A percentile compares a stretch with the other conserved stretches of the same genome.
Conservation (phyloP, 2,797 vertebrate genomes). For the Dendrocincla tyrannina region DNA sequence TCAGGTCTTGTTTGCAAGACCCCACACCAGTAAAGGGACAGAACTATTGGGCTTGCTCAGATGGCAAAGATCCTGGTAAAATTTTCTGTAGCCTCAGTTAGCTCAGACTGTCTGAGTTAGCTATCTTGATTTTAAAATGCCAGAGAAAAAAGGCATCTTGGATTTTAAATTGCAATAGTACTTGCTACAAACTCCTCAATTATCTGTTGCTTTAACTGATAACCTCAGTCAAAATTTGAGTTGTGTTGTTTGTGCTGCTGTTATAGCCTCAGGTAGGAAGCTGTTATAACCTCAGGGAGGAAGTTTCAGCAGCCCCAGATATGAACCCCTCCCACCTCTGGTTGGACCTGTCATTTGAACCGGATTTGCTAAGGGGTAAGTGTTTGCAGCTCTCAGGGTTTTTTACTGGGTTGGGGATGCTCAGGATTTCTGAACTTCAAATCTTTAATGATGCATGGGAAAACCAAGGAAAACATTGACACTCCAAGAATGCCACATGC, state of each 20-base stretch:
- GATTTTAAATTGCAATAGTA: not conserved
- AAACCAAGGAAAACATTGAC: slow-evolving; percentile 9
- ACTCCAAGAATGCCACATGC: slow-evolving; percentile 11
- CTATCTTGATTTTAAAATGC: not conserved
- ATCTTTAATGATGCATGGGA: not conserved
- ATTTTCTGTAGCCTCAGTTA: not conserved
- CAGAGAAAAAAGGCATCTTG: not conserved
- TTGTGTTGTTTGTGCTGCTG: not conserved
- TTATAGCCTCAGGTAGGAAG: not conserved
- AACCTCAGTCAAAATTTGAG: not conserved
- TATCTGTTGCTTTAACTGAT: not conserved
- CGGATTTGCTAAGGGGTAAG: not conserved
- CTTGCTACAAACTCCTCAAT: not conserved
- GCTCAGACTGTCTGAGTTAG: not conserved
- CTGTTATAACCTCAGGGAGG: not conserved
- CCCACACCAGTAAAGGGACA: not conserved
- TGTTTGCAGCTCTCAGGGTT: not conserved
- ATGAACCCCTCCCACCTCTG: not conserved
- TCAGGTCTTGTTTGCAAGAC: not conserved
- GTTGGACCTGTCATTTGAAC: not conserved
- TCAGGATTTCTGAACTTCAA: not conserved
- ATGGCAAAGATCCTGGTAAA: not conserved
- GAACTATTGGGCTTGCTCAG: not conserved
- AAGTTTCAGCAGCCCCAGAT: not conserved
- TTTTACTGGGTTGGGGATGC: not conserved